Conservation (phyloP, 1,140 invertebrate genomes). For the Thaumatotibia leucotreta region DNA sequence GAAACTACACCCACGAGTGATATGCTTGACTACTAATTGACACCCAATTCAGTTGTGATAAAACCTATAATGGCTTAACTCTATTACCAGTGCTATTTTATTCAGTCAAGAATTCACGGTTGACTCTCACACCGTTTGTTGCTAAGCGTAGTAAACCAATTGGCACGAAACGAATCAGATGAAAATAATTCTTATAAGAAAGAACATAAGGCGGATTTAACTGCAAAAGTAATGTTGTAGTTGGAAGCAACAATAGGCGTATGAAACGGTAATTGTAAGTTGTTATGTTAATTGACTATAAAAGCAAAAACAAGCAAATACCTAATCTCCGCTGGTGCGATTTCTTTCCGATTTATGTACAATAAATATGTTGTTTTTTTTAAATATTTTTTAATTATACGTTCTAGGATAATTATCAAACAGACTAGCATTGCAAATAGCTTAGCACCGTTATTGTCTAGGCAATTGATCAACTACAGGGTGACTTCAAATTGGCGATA, state of each 20-base stretch:
- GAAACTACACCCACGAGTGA: not conserved
- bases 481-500: no score
- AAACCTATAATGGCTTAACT: not conserved
- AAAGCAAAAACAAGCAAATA: not conserved
- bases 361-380: not conserved
- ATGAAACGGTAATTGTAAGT: slow-evolving; percentile 9
- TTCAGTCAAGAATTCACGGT: not conserved
- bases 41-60: not conserved
- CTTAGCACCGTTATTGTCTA: no score
- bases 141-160: not conserved
- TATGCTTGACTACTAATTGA: not conserved
- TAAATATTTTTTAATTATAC: no score
- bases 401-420: no score
- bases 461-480: no score
- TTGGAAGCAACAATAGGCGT: not conserved
- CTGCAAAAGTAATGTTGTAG: not conserved
- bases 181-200: not conserved
- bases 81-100: not conserved
- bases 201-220: not conserved
- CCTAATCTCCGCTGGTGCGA: not conserved
- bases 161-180: not conserved
- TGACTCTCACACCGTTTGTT: slow-evolving; percentile 1
- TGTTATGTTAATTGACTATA: not conserved
- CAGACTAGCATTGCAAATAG: no score
- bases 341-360: not conserved